phyloP scores from a whole-genome alignment of 2,888 invertebrate genomes.

The Trichogramma evanescens region DNA sequence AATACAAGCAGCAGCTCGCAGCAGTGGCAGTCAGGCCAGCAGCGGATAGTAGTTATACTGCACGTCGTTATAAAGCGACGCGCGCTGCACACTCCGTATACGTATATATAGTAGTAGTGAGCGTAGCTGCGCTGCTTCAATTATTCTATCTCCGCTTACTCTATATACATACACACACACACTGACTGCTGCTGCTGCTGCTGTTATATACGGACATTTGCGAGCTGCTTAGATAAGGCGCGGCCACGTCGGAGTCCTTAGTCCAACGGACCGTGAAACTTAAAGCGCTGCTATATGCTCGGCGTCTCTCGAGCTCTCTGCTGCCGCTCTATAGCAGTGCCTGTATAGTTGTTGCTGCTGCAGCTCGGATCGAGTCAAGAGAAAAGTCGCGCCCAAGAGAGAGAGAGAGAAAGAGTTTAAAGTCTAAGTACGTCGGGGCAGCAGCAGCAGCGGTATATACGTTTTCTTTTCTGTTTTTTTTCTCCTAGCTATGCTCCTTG shows the following conservation, averaged over 20 bases:
- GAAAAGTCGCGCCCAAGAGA: slow-evolving; percentile 12
- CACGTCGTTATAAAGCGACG: too few relatives aligned
- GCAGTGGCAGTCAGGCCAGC: not conserved
- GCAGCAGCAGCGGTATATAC: too few relatives aligned
- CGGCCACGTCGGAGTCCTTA: slow-evolving; percentile 26
- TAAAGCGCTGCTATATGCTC: slow-evolving; percentile 23
- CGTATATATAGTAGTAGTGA: not conserved
- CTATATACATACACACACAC: too few relatives aligned
- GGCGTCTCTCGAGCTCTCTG: not conserved
- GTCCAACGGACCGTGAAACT: slow-evolving; percentile 37
- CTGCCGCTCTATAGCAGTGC: not conserved
- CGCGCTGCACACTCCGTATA: not conserved
- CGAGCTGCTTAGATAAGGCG: slow-evolving; percentile 35
- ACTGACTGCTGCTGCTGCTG: too few relatives aligned
- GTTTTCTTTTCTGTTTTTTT: too few relatives aligned
- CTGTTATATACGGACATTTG: slow-evolving; percentile 4
- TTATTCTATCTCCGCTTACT: slow-evolving; percentile 15
- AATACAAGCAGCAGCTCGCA: slow-evolving; percentile 1
- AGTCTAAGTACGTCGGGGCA: not conserved
- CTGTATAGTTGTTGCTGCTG: not conserved
- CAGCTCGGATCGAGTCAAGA: not conserved
- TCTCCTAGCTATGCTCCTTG: too few relatives aligned
- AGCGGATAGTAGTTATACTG: not conserved
- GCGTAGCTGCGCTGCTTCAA: slow-evolving; percentile 9
- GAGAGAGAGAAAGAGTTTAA: not conserved